Evolutionary conservation across 2,888 invertebrate species (phyloP).

Genomic region (Drosophila infuscata): DNA sequence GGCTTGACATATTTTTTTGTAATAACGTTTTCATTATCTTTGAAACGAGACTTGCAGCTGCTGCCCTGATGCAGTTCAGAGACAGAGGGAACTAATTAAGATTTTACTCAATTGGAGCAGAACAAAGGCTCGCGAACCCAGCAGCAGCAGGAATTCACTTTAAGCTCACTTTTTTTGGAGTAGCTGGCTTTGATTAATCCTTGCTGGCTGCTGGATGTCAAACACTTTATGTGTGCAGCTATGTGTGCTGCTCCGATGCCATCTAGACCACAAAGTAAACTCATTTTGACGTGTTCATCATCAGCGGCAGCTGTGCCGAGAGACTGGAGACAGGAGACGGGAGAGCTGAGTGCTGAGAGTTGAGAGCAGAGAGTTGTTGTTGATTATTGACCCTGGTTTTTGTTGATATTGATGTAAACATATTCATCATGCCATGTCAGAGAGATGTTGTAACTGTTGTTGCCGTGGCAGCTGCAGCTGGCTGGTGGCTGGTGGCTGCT

Average conservation of each 20-base stretch:
- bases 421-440: slow-evolving; percentile 65
- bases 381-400: slow-evolving; percentile 69
- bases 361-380: slow-evolving; percentile 24
- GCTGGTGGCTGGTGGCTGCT: slow-evolving; percentile 58
- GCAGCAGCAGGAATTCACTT: not conserved
- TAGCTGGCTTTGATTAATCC: slow-evolving; percentile 34
- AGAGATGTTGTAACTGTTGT: slow-evolving; percentile 16
- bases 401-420: slow-evolving; percentile 74
- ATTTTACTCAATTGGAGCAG: slow-evolving; percentile 5
- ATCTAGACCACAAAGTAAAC: slow-evolving; percentile 69
- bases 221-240: slow-evolving; percentile 20
- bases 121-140: not conserved
- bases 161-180: slow-evolving; percentile 7
- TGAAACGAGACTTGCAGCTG: not conserved
- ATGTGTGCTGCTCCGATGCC: slow-evolving; percentile 34
- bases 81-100: slow-evolving; percentile 5
- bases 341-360: slow-evolving; percentile 12
- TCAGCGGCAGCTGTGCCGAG: slow-evolving; percentile 22
- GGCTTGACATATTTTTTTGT: not conserved
- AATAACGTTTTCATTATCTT: not conserved
- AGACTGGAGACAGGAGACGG: not conserved
- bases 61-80: not conserved
- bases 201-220: slow-evolving; percentile 37
- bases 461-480: slow-evolving; percentile 57
- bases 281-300: slow-evolving; percentile 67